Percentiles rank a stretch among this genome's conserved stretches.
Conservation (phyloP, 2,113 vertebrate genomes). For the Spermophilus dauricus region DNA sequence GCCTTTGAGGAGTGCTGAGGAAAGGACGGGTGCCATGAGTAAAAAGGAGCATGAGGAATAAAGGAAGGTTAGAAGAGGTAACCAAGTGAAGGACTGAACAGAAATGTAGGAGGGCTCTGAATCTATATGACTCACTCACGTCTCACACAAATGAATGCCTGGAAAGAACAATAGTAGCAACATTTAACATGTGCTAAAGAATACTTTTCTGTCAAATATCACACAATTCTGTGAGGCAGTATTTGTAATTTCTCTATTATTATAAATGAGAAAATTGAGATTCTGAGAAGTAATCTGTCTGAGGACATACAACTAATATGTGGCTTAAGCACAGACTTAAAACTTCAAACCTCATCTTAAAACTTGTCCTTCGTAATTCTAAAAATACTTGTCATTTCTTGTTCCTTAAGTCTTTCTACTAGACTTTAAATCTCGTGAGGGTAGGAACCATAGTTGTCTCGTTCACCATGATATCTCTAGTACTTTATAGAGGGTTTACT, state of each 20-base stretch:
- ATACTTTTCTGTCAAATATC: not conserved
- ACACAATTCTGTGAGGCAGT: not conserved
- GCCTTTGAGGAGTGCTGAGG: not conserved
- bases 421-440: slow-evolving; percentile 3
- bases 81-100: not conserved
- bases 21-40: not conserved
- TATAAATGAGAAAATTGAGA: not conserved
- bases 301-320: not conserved
- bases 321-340: not conserved
- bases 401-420: not conserved
- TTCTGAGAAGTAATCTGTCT: not conserved
- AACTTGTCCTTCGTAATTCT: not conserved
- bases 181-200: not conserved
- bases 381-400: not conserved
- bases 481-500: not conserved
- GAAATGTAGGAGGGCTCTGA: not conserved
- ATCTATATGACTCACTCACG: not conserved
- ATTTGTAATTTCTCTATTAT: slow-evolving; percentile 13
- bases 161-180: not conserved
- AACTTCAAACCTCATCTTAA: not conserved
- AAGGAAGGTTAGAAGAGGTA: not conserved
- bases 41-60: not conserved
- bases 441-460: not conserved
- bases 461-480: not conserved
- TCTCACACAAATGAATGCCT: not conserved